Base-by-base conservation (phyloP, 1,140 invertebrate species). In the Plectrocnemia conspersa region DNA sequence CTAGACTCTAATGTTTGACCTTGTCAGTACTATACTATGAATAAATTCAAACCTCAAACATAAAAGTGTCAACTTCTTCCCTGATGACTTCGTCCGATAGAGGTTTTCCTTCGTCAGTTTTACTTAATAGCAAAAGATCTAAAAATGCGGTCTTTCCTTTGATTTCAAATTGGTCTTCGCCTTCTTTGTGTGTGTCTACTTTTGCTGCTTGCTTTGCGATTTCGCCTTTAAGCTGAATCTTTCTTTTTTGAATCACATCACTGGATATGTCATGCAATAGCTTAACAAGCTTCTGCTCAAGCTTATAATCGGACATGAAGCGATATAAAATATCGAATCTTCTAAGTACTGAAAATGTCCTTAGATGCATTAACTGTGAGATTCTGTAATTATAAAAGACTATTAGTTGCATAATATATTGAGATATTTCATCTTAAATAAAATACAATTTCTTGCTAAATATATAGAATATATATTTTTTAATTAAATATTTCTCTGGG, bases 61-160 rank as follows among this genome's bases (percentile, higher is more conserved):
- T 87, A 56, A 86, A 87, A 2, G 83, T 86, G 62, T 86, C 83
- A 2, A 83, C 81, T 69, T 86, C 83, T 64, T 85, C 83, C 54
- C 79, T 71, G 52, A n/a, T n/a, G n/a, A n/a, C n/a, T n/a, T n/a
- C n/a, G n/a, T 29, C n/a, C 16, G 75, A 80, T 21, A 89, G 66
- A 0, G 71, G 66, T 54, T 84, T 74, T 59, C 75, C 68, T 50
- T 83, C 75, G 53, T 40, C 71, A 40, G 76, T 73, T 9, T 63
- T 64, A 23, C 73, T 67, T 3, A 64, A 66, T 0, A 72, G 54
- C 19, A 61, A 35, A 15, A 61, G 18, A 40, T 61, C 59, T 15
- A 58, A 52, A 25, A 61, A 61, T 1, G 59, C 54, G 3, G 46
- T 22, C 21, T 35, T 49, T 53, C 42, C 54, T 40, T 22, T 38